phyloP scores from a whole-genome alignment of 2,888 invertebrate genomes.

The Andrena minutula region DNA sequence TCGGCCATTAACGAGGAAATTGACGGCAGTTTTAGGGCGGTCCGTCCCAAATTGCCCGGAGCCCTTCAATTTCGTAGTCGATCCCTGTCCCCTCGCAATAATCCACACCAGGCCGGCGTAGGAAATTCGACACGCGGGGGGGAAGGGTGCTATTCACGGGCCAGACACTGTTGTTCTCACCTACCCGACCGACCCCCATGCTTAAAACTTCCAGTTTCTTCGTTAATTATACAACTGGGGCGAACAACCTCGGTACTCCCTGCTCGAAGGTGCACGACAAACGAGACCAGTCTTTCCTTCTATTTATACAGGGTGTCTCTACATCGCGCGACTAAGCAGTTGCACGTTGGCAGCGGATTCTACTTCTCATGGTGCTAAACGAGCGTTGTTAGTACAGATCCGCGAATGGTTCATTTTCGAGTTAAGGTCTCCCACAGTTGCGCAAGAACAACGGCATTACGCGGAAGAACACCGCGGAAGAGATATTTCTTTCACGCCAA shows the following conservation, averaged over 20 bases:
- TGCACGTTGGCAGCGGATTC: too few relatives aligned
- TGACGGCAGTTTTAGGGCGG: conserved; percentile 71
- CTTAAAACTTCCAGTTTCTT: conserved; percentile 57
- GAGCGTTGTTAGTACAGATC: too few relatives aligned
- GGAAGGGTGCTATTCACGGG: conserved; percentile 44
- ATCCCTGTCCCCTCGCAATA: conserved; percentile 75
- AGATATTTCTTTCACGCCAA: too few relatives aligned
- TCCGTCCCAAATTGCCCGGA: conserved; percentile 73
- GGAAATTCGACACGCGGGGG: conserved; percentile 20
- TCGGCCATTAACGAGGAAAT: conserved; percentile 70
- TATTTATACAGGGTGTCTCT: too few relatives aligned
- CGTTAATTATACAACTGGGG: conserved; percentile 55
- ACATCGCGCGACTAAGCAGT: too few relatives aligned
- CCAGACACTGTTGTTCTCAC: conserved; percentile 64
- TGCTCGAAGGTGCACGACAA: conserved; percentile 5
- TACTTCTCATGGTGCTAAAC: too few relatives aligned
- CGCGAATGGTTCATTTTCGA: too few relatives aligned
- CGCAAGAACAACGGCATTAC: too few relatives aligned
- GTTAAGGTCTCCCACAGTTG: too few relatives aligned
- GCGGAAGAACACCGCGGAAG: too few relatives aligned
- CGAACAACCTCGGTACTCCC: neutral
- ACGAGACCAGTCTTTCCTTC: neutral
- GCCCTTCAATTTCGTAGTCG: conserved; percentile 76
- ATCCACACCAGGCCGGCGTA: conserved; percentile 65
- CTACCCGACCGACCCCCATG: conserved; percentile 49